Evolutionary conservation across 2,113 vertebrate genomes (phyloP), one percentile per base, ranked within the genome.

Genomic region (Colossoma macropomum): DNA sequence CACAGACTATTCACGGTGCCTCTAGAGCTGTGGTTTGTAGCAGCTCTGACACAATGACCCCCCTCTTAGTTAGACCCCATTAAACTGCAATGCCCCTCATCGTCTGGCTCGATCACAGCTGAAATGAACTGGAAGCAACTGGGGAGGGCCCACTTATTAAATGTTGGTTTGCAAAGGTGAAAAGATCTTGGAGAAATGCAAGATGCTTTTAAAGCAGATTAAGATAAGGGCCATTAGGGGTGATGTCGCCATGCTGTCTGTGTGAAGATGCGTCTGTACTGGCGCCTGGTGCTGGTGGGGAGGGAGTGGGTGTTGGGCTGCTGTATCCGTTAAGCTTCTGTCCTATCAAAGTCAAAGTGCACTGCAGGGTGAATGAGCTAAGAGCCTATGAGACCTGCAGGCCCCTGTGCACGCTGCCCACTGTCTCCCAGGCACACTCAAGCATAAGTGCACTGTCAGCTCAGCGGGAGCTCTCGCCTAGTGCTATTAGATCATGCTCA

Each of bases 201-300:
- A 96, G 95, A 96, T 95, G 95, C 96, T 97, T 97, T 97, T 96
- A 96, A 96, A 95, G 95, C 91, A 96, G 95, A 95, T 95, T 93
- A 95, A 95, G 95, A 96, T 96, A 95, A 96, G 93, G 92, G 93
- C 96, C 95, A 96, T 96, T 96, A 97, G 92, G 91, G 93, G 93
- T 94, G 92, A 93, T 92, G 95, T 96, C 93, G 95, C 95, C 94
- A 85, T 91, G 83, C 95, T 95, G 95, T 96, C 96, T 97, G 94
- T 92, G 94, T 95, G 93, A 96, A 96, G 95, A 96, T 90, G 89
- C 92, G 92, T 92, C 93, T 93, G 87, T 86, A 85, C 94, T 93
- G 94, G 94, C 93, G 94, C 93, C 95, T 95, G 87, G 85, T 86
- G 90, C 91, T 83, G 90, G 91, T 91, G 25, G 71, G 50, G 91